Evolutionary conservation across 2,113 vertebrate species (phyloP).

Genomic region (Indri indri): DNA sequence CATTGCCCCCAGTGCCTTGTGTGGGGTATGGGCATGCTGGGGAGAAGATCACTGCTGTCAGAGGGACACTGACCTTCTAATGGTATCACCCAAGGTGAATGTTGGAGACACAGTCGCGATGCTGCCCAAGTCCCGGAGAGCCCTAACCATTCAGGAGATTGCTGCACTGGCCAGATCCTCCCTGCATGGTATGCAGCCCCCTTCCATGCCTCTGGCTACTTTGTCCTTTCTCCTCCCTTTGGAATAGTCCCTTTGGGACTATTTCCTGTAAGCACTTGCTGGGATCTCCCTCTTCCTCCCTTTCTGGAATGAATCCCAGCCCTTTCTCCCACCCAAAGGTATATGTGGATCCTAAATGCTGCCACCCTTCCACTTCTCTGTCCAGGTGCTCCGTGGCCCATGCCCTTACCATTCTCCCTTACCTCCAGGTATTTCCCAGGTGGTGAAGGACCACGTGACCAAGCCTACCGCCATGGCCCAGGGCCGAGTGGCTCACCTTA

Average conservation of each 20-base stretch:
- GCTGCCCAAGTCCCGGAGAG: slow-evolving; percentile 98
- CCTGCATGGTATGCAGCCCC: slow-evolving; percentile 89
- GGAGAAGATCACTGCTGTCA: not conserved
- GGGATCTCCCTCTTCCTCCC: not conserved
- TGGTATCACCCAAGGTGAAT: slow-evolving; percentile 90
- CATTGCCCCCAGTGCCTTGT: not conserved
- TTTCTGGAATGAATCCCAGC: not conserved
- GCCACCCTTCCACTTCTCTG: not conserved
- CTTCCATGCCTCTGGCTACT: not conserved
- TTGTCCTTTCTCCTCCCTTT: not conserved
- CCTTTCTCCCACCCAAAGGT: not conserved
- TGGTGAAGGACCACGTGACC: slow-evolving; percentile 98
- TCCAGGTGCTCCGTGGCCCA: not conserved
- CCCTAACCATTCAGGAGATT: slow-evolving; percentile 98
- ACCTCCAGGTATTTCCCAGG: slow-evolving; percentile 94
- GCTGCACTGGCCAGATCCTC: slow-evolving; percentile 97
- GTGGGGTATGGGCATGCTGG: not conserved
- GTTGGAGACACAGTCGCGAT: slow-evolving; percentile 97
- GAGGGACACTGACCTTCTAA: slow-evolving; percentile 26
- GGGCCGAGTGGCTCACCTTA: slow-evolving; percentile 96
- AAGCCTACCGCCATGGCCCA: slow-evolving; percentile 99
- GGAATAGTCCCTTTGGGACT: not conserved
- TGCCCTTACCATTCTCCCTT: not conserved
- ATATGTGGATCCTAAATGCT: not conserved
- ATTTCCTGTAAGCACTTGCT: not conserved